Evolutionary conservation across 30 jellyfish, hydroid and myxozoan genomes (phyloP), one percentile per base, ranked within the genome.

Genomic region (Aurelia aurita complex sp. Pacific): DNA sequence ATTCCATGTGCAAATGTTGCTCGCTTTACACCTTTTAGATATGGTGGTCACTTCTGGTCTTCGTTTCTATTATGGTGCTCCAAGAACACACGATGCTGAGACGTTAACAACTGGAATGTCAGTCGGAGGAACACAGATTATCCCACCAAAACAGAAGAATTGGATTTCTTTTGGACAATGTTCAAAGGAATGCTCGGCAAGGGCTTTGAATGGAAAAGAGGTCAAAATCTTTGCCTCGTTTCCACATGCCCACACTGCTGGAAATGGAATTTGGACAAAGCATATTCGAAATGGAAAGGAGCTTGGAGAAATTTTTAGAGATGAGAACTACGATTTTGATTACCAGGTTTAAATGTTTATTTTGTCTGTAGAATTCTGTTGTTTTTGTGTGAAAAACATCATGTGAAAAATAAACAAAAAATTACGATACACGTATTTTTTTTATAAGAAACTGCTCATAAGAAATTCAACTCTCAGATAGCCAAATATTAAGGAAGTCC

Each of bases 171-270:
- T 18, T n/a, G 87, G 76, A 10, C 33, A 55, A 33, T 76, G 87
- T 51, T 57, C 87, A 16, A 60, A 60, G 17, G 65, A 60, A 4
- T 76, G 87, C 65, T 42, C 77, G 8, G 50, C 70, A 9, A 2
- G 5, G 11, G 70, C 36, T 9, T 61, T 61, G 38, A 61, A 61
- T 0, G 70, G 70, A 10, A 61, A 61, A n/a, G 70, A 61, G 70
- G 3, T 61, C 36, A 86, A 86, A 60, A 23, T 86, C 52, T 86
- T 86, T 68, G 96, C 96, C 53, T 66, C 96, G 1, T 77, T 86
- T 29, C 96, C 90, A 12, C 96, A 86, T 50, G 86, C 83, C 8
- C 96, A 86, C 52, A 68, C 86, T 12, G 79, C 79, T 62, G 96
- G 89, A 40, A 55, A 17, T 9, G 96, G 96, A 35, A 59, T 86